Base-by-base conservation (phyloP, 2,797 vertebrate species). In the Schizopygopsis pylzovi region DNA sequence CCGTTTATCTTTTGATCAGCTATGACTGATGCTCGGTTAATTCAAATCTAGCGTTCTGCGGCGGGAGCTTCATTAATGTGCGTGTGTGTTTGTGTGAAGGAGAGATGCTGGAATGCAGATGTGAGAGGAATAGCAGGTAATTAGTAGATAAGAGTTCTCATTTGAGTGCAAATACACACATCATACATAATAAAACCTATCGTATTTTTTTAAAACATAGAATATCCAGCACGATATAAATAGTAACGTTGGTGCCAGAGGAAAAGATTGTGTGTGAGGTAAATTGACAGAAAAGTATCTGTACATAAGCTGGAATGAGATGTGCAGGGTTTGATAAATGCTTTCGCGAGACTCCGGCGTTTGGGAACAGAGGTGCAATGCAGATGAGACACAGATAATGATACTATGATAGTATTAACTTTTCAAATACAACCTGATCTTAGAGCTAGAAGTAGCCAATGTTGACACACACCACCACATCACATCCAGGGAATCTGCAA, bases 11-110 rank as follows among this genome's bases (percentile, higher is more conserved):
- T 97, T 96, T 97, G 97, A 96, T 97, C 96, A 95, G 95, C 94
- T 95, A 95, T 98, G 97, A 98, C 97, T 95, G 96, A 97, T 98
- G 96, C 95, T 95, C 94, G 96, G 96, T 96, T 97, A 96, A 95
- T 96, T 96, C 96, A 96, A 96, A 97, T 96, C 95, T 94, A 96
- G 94, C 96, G 96, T 95, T 33, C 70, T 5, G 9, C 3, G 1
- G 11, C 68, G 39, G 56, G 41, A 82, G 72, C 43, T 78, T 77
- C 72, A 97, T 98, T 98, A 97, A 97, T 97, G 97, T 94, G 91
- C 94, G 94, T 93, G 95, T 96, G 97, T 97, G 96, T 97, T 97
- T 96, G 91, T 94, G 95, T 95, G 96, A 95, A 96, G 90, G 96
- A 96, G 95, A 96, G 94, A 96, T 96, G 95, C 96, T 91, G 95